Base-by-base conservation (phyloP, 2,797 vertebrate genomes). In the Tragopan temminckii region DNA sequence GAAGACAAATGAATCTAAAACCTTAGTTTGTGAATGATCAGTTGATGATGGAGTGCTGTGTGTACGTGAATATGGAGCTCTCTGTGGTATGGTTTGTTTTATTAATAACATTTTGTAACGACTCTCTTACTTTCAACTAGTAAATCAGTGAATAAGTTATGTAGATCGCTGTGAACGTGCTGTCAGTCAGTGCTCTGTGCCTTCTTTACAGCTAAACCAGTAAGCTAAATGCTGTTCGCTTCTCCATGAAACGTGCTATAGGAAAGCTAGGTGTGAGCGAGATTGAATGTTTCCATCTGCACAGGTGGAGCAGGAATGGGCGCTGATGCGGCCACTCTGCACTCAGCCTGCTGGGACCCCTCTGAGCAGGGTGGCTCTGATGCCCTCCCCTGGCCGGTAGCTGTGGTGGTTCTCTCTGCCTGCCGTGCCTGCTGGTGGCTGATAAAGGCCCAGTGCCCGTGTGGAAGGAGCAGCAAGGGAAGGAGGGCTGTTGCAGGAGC, bases 361-460 rank as follows among this genome's bases (percentile, higher is more conserved):
- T 85, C 57, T 67, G 90, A 53, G 76, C 0, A 3, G 78, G 77
- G 43, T 66, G 48, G 31, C 42, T 53, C 40, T 89, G 80, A 66
- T 76, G 93, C 55, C 9, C 72, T 85, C 46, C 89, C 36, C 59
- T 53, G 63, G 46, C 61, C 13, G 38, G 67, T 59, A 75, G 29
- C 77, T 72, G 74, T 92, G 84, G 40, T 75, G 92, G 68, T 91
- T 92, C 59, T 82, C 62, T 13, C 50, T 82, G 78, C 46, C 88
- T 80, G 81, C 76, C 88, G 76, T 52, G 80, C 40, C 85, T 88
- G 75, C 72, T 88, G 69, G 62, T 89, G 78, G 85, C 72, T 92
- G 95, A 94, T 95, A 88, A 85, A 93, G 50, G 69, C 67, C 58
- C 50, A 48, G 9, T 0, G 1, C 72, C 72, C 85, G 50, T 91